A percentile compares a stretch with the other conserved stretches of the same genome.
Conservation (phyloP, 1,140 invertebrate species). For the Magallana gigas region DNA sequence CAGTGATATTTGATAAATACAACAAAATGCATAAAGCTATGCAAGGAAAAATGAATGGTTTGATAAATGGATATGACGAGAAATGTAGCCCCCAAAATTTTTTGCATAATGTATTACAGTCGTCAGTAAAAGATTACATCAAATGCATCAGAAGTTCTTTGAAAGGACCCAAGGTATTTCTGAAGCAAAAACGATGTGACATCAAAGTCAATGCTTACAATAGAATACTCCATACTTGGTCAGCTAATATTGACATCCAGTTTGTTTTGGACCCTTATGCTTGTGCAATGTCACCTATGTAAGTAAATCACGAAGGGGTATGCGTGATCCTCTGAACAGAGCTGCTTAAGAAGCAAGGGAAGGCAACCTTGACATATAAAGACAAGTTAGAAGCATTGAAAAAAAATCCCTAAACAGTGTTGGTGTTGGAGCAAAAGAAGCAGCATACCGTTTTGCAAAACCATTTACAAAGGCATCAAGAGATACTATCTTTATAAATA, state of each 20-base stretch:
- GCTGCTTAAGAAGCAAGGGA: too few species aligned
- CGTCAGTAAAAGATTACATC: too few species aligned
- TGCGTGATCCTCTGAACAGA: background rate
- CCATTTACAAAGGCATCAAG: slow-evolving; percentile 47
- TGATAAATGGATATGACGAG: too few species aligned
- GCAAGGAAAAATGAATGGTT: too few species aligned
- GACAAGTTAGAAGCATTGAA: slow-evolving; percentile 40
- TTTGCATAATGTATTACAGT: too few species aligned
- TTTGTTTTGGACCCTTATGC: too few species aligned
- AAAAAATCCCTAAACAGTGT: slow-evolving; percentile 44
- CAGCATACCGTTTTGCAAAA: slow-evolving; percentile 51
- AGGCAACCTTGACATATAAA: too few species aligned
- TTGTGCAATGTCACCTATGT: too few species aligned
- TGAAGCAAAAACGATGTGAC: background rate
- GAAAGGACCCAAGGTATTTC: too few species aligned
- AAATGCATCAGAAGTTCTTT: too few species aligned
- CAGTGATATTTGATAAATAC: slow-evolving; percentile 2
- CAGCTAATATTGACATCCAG: background rate
- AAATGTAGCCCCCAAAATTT: too few species aligned
- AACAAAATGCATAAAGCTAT: background rate
- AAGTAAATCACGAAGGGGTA: background rate
- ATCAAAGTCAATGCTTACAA: background rate
- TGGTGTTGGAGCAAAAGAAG: slow-evolving; percentile 53
- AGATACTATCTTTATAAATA: slow-evolving; percentile 58
- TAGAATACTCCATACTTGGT: background rate